Evolutionary conservation across 2,113 vertebrate genomes (phyloP).

Genomic region (Nesogale talazaci): DNA sequence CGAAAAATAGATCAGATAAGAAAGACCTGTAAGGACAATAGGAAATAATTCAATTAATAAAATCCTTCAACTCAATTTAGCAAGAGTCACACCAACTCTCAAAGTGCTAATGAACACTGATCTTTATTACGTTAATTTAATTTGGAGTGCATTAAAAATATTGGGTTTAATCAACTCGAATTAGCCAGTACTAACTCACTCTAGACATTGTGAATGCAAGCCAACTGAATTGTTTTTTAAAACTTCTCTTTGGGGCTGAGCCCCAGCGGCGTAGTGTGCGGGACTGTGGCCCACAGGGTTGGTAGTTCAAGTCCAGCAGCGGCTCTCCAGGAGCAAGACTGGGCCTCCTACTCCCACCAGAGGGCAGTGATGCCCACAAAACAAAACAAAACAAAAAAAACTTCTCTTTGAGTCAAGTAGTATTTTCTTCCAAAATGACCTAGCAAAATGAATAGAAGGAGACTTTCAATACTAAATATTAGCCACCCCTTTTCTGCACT

Average conservation of each 20-base stretch:
- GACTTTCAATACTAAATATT: conserved; percentile 41
- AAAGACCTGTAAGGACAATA: neutral
- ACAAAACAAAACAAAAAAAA: no score
- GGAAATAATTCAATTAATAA: conserved; percentile 31
- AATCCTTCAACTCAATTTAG: conserved; percentile 4
- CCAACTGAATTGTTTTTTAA: conserved; percentile 20
- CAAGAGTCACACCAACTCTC: conserved; percentile 37
- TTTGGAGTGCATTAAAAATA: neutral
- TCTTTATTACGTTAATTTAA: conserved; percentile 10
- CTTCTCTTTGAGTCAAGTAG: neutral
- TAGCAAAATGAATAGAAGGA: conserved; percentile 27
- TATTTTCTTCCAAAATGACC: conserved; percentile 36
- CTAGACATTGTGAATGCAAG: conserved; percentile 34
- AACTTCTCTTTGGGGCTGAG: conserved; percentile 13
- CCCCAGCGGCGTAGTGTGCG: no score
- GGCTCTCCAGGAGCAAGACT: no score
- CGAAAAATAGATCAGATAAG: neutral
- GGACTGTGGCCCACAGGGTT: no score
- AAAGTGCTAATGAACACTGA: conserved; percentile 46
- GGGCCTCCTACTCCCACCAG: no score
- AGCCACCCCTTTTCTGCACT: neutral
- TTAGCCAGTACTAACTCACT: conserved; percentile 25
- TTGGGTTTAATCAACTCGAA: conserved; percentile 28
- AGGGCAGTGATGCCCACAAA: no score
- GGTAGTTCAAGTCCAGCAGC: no score